Base-by-base conservation (phyloP, 1,140 invertebrate genomes). In the Phymastichus coffea region DNA sequence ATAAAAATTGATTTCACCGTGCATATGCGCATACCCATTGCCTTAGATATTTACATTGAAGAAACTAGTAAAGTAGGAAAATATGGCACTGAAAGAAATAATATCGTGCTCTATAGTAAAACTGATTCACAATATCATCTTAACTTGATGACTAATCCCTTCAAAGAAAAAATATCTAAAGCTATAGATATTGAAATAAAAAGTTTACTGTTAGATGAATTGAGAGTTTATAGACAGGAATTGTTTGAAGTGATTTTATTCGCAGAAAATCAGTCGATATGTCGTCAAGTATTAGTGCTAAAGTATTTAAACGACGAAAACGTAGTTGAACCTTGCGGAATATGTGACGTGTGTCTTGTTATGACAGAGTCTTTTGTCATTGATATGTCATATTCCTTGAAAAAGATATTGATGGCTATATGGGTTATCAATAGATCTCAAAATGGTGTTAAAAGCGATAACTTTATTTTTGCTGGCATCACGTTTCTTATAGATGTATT, bases 361-460 rank as follows among this genome's bases (percentile, higher is more conserved):
- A 43, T 54, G 40, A 12, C 26, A 15, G 10, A 30, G 4, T 15
- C 23, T 6, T 33, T 54, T 14, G 38, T 44, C 1, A 44, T 54
- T 23, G 52, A 54, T 2, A 25, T 54, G 6, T 14, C 38, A 14
- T 4, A 30, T 12, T 3, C 14, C 17, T 25, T 54, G 4, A 43
- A 17, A 12, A 54, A 54, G 14, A 44, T 54, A 26, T 33, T 54
- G 8, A 43, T 54, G 38, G 25, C 17, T n/a, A 7, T 44, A 12
- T 54, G 52, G 52, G 8, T 40, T 8, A 44, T 54, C 30, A 54
- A 54, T 38, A 19, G 25, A 15, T 8, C 20, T 19, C 52, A 54
- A 17, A 54, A 15, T 1, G 2, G 3, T 4, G 15, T 28, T n/a
- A 33, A 28, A 1, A 17, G 25, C 1, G 23, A 44, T 3, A n/a